Evolutionary conservation across 2,797 vertebrate genomes (phyloP).

Genomic region (Nyctalus aviator): DNA sequence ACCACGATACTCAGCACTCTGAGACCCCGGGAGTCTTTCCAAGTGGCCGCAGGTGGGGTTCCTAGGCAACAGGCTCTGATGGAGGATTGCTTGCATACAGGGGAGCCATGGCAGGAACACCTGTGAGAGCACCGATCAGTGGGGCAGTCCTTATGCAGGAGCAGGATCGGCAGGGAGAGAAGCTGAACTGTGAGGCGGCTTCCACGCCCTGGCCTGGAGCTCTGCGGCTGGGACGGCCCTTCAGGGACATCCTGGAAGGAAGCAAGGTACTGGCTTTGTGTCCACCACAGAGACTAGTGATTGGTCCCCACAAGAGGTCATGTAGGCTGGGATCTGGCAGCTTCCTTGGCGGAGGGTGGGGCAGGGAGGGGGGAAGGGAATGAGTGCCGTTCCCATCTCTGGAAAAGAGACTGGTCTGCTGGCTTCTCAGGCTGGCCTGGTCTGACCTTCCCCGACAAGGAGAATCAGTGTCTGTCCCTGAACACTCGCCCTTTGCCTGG

Average conservation of each 20-base stretch:
- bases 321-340: not conserved
- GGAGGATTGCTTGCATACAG: not conserved
- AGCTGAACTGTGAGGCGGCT: fast-evolving
- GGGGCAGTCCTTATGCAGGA: not conserved
- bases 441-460: not conserved
- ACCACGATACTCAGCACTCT: not conserved
- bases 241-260: not conserved
- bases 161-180: fast-evolving
- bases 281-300: not conserved
- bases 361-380: not conserved
- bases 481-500: not conserved
- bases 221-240: fast-evolving
- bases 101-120: not conserved
- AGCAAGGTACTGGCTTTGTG: not conserved
- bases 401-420: not conserved
- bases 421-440: not conserved
- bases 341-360: not conserved
- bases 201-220: not conserved
- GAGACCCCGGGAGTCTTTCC: not conserved
- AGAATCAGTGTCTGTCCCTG: not conserved
- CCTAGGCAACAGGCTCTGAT: not conserved
- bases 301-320: not conserved
- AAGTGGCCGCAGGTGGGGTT: not conserved
- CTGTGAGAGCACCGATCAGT: not conserved
- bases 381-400: not conserved